Evolutionary conservation across 2,797 vertebrate species (phyloP).

Genomic region (Chrysocyon brachyurus): DNA sequence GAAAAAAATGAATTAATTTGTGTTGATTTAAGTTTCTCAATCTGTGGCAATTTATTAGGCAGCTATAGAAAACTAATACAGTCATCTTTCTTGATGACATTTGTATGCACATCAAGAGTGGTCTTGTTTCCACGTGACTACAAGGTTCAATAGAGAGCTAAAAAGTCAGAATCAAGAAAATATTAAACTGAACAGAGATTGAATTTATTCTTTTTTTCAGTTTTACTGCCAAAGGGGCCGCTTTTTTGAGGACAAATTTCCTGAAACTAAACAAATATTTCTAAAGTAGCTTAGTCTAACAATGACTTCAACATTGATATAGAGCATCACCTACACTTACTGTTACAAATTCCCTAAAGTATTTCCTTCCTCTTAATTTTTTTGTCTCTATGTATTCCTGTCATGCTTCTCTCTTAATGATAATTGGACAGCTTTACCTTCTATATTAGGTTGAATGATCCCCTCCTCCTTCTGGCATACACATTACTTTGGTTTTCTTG

Average conservation of each 20-base stretch:
- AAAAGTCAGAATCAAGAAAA: background rate
- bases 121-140: background rate
- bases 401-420: background rate
- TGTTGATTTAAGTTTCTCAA: background rate
- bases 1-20: background rate
- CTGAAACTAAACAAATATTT: background rate
- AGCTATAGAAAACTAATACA: background rate
- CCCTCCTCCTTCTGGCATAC: background rate
- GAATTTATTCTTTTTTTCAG: background rate
- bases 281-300: background rate
- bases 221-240: background rate
- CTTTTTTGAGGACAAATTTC: background rate
- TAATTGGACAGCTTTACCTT: constrained; percentile 33
- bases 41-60: background rate
- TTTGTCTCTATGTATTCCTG: background rate
- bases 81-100: background rate
- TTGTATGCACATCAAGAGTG: background rate
- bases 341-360: background rate
- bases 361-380: background rate
- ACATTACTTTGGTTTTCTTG: background rate
- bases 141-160: background rate
- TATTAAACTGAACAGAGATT: background rate
- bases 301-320: background rate
- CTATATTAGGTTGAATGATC: background rate
- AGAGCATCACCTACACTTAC: background rate